A percentile compares a stretch with the other conserved stretches of the same genome.
Conservation (phyloP, 2,888 invertebrate genomes). For the Orthosia gothica region DNA sequence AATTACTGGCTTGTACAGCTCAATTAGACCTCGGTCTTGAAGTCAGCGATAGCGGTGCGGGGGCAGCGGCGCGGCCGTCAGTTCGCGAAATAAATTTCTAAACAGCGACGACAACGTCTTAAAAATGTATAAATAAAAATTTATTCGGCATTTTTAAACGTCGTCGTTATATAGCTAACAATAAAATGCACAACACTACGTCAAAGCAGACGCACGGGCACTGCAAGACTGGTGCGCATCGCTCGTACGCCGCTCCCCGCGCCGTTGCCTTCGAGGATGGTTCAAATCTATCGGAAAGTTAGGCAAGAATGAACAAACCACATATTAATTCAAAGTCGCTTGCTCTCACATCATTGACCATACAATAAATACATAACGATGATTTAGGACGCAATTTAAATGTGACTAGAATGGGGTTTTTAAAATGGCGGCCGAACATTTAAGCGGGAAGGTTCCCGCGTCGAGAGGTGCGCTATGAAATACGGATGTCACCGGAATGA, state of each 20-base stretch:
- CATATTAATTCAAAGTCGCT: not conserved
- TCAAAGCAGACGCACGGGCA: not conserved
- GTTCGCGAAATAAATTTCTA: too few relatives aligned
- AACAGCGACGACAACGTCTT: too few relatives aligned
- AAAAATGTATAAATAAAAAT: too few relatives aligned
- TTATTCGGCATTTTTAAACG: too few relatives aligned
- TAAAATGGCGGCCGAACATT: conserved; percentile 43
- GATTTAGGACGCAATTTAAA: conserved; percentile 47
- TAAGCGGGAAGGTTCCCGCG: not conserved
- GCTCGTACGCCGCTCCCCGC: not conserved
- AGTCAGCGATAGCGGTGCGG: too few relatives aligned
- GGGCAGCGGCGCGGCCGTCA: too few relatives aligned
- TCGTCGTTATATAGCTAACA: too few relatives aligned
- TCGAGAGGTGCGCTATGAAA: conserved; percentile 30
- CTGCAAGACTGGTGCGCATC: not conserved
- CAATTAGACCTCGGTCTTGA: too few relatives aligned
- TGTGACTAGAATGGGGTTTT: conserved; percentile 31
- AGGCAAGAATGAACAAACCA: not conserved
- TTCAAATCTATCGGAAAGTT: too few relatives aligned
- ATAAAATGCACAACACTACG: not conserved
- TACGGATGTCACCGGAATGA: conserved; percentile 18
- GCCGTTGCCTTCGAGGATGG: too few relatives aligned
- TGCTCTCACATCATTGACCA: conserved; percentile 3
- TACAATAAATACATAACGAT: conserved; percentile 36
- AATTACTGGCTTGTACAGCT: too few relatives aligned